These are phyloP conservation scores for Linepithema humile DNA, from an alignment of 1,140 invertebrate species.

Conservation along the genomic window DNA sequence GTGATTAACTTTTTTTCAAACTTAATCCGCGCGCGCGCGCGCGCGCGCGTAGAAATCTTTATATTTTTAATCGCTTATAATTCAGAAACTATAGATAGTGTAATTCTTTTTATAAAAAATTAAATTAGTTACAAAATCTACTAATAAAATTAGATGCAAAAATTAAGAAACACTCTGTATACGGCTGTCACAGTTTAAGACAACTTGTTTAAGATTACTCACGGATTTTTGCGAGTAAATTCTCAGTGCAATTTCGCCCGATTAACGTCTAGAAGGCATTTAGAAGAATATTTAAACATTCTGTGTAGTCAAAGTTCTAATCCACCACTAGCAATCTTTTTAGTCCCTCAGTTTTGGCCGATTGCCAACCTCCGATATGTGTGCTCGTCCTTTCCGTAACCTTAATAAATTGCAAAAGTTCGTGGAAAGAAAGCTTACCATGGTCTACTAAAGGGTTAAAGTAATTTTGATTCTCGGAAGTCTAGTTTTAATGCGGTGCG, in stretches of 20 bases:
- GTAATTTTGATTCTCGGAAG: constrained; percentile 25
- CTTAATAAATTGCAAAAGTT: constrained; percentile 51
- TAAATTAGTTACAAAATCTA: not conserved
- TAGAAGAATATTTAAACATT: constrained; percentile 40
- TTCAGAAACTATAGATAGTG: not conserved
- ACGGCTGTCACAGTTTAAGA: not conserved
- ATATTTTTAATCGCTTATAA: not conserved
- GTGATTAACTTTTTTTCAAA: not conserved
- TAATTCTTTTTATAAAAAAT: not conserved
- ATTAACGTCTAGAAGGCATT: not conserved
- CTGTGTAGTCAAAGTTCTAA: constrained; percentile 20
- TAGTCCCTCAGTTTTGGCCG: constrained; percentile 2
- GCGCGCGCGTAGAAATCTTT: not conserved
- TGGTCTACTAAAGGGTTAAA: constrained; percentile 15
- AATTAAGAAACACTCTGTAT: not conserved
- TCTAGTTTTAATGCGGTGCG: not conserved
- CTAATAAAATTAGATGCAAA: not conserved
- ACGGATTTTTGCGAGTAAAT: not conserved
- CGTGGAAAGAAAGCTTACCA: constrained; percentile 28
- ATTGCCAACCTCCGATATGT: constrained; percentile 14
- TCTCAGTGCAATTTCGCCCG: not conserved
- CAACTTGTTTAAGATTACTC: not conserved
- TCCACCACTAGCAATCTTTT: constrained; percentile 11
- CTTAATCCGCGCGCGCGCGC: too few species aligned
- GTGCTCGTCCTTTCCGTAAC: constrained; percentile 15